phyloP scores from a whole-genome alignment of 2,888 invertebrate genomes.

The Lutraria lutraria region DNA sequence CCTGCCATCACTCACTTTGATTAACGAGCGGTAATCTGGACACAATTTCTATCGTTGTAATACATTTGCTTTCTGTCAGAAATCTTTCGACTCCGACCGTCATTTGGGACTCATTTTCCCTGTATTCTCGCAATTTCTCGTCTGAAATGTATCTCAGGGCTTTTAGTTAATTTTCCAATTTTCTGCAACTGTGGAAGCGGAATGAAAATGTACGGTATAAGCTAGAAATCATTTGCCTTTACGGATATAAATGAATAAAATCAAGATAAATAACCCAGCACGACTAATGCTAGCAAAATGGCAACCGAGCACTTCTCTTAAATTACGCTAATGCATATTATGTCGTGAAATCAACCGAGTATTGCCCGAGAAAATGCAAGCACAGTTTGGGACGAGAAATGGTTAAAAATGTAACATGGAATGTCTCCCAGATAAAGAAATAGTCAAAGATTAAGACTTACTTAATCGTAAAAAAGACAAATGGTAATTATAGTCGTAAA shows the following conservation, averaged over 20 bases:
- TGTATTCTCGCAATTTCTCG: constrained; percentile 32
- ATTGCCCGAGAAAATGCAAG: neutral
- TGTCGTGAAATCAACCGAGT: neutral
- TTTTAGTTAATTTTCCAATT: constrained; percentile 30
- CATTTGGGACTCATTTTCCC: constrained; percentile 29
- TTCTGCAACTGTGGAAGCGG: constrained; percentile 28
- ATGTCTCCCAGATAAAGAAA: neutral
- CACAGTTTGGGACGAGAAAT: neutral
- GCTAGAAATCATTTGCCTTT: constrained; percentile 16
- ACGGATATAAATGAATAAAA: constrained; percentile 28
- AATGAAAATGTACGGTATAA: constrained; percentile 1
- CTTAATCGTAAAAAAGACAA: too few relatives aligned
- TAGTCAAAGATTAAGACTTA: too few relatives aligned
- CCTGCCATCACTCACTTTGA: neutral
- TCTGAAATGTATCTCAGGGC: constrained; percentile 2
- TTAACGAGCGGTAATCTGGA: constrained; percentile 1
- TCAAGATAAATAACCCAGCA: constrained; percentile 9
- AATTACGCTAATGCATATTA: constrained; percentile 16
- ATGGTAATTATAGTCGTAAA: too few relatives aligned
- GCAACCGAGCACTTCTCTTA: neutral
- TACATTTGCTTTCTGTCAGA: constrained; percentile 35
- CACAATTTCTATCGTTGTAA: constrained; percentile 32
- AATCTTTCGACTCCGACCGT: constrained; percentile 19
- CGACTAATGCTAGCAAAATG: neutral
- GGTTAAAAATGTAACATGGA: neutral